phyloP scores from a whole-genome alignment of 2,113 vertebrate genomes.

The Leptobrachium ailaonicum region DNA sequence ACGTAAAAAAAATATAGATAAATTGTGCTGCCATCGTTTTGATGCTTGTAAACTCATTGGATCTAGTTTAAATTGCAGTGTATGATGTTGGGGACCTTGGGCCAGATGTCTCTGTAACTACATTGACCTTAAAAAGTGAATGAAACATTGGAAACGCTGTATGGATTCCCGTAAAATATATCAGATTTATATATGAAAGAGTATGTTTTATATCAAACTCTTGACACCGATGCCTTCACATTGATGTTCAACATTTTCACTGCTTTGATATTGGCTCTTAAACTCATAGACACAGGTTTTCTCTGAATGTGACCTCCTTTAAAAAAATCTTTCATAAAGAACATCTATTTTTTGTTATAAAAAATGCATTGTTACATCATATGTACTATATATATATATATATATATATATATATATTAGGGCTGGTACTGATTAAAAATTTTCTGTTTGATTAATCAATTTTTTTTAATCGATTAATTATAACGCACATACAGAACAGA shows the following conservation, averaged over 20 bases:
- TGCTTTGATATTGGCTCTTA: conserved; percentile 25
- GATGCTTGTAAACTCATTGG: background rate
- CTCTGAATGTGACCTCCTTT: background rate
- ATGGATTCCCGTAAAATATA: conserved; percentile 1
- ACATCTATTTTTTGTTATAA: too few relatives aligned
- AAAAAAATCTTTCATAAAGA: background rate
- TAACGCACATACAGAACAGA: too few relatives aligned
- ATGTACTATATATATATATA: too few relatives aligned
- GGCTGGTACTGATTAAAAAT: too few relatives aligned
- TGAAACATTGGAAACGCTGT: conserved; percentile 13
- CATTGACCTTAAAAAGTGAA: conserved; percentile 2
- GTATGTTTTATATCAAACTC: conserved; percentile 12
- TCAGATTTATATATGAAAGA: conserved; percentile 6
- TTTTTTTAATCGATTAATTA: too few relatives aligned
- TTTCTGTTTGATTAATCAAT: too few relatives aligned
- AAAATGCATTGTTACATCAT: too few relatives aligned
- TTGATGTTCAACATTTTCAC: conserved; percentile 16
- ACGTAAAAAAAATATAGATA: too few relatives aligned
- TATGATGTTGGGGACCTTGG: conserved; percentile 12
- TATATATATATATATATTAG: too few relatives aligned
- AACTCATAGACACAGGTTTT: background rate
- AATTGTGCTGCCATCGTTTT: background rate
- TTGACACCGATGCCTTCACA: conserved; percentile 21
- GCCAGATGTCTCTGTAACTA: background rate
- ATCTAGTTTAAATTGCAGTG: conserved; percentile 1